Conservation (phyloP, 2,113 vertebrate genomes). For the Notiomystis cincta region DNA sequence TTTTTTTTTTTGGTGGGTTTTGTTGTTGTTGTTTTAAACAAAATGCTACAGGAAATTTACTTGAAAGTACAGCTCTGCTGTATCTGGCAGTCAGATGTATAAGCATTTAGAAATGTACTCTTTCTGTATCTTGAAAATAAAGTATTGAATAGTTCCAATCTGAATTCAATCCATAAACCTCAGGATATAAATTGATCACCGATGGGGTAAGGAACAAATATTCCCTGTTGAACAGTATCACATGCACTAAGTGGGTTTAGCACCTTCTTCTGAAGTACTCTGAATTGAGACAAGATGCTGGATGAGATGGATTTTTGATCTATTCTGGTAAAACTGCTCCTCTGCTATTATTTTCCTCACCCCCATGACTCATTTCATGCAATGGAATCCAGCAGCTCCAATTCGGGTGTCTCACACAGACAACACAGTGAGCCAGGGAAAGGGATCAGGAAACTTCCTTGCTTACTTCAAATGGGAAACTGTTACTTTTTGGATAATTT, state of each 20-base stretch:
- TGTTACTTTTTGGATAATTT: background rate
- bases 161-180: background rate
- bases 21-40: background rate
- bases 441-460: background rate
- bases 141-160: background rate
- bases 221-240: background rate
- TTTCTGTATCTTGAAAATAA: background rate
- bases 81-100: background rate
- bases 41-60: background rate
- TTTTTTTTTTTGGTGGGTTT: background rate
- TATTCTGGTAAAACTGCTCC: background rate
- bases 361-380: background rate
- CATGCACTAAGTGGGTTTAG: background rate
- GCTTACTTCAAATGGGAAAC: background rate
- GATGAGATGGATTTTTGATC: background rate
- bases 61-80: background rate
- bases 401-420: background rate
- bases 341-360: background rate
- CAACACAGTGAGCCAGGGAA: background rate
- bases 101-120: background rate
- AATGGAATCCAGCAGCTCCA: background rate
- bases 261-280: conserved; percentile 12
- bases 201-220: background rate
- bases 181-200: conserved; percentile 9
- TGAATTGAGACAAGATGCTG: conserved; percentile 27